These are phyloP conservation scores for Epinotia ramella DNA, from an alignment of 2,888 invertebrate species.

Conservation along the genomic window DNA sequence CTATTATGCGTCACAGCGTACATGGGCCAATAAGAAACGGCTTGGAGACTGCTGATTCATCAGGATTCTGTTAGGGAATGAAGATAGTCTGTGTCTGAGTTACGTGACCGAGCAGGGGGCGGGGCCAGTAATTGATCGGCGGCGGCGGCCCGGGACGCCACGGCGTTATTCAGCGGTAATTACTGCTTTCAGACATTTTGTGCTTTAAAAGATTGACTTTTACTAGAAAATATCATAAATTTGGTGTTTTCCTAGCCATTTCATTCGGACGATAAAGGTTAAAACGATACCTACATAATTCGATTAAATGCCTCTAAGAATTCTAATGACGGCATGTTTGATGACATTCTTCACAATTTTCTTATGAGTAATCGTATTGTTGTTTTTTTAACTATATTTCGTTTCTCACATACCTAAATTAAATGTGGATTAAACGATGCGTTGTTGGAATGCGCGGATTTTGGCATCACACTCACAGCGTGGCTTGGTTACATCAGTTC, in stretches of 20 bases:
- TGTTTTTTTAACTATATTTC: not conserved
- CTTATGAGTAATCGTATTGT: no score
- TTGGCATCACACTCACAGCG: not conserved
- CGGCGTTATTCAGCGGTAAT: slow-evolving; percentile 21
- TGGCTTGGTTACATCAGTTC: not conserved
- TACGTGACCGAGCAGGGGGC: slow-evolving; percentile 25
- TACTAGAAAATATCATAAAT: not conserved
- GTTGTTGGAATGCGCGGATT: slow-evolving; percentile 6
- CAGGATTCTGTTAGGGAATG: not conserved
- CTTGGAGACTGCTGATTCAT: slow-evolving; percentile 4
- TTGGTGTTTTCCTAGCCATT: no score
- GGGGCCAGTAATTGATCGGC: slow-evolving; percentile 41
- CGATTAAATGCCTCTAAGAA: no score
- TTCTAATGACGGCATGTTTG: no score
- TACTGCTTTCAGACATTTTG: slow-evolving; percentile 17
- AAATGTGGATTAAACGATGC: not conserved
- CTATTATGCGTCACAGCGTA: slow-evolving; percentile 43
- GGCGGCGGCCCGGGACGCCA: slow-evolving; percentile 13
- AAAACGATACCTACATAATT: no score
- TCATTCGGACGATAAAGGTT: no score
- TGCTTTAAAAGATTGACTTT: not conserved
- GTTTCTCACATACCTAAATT: not conserved
- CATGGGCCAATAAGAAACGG: not conserved
- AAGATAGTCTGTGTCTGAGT: slow-evolving; percentile 1
- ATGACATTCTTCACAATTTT: no score